Conservation (phyloP, 2,113 vertebrate species). For the Sphaerodactylus townsendi region DNA sequence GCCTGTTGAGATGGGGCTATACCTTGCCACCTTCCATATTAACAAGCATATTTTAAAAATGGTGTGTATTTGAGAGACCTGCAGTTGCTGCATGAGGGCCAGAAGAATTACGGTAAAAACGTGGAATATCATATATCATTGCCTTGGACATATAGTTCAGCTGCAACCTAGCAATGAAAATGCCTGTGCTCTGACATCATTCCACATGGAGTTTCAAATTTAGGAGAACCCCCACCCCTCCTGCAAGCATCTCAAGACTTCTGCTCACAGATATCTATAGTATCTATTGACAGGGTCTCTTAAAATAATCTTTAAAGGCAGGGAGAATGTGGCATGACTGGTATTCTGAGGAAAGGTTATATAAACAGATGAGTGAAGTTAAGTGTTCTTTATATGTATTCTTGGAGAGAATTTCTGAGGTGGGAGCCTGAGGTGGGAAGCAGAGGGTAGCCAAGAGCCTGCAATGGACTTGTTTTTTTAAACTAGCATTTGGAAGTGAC, state of each 20-base stretch:
- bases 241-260: slow-evolving; percentile 84
- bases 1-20: no score
- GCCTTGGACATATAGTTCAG: slow-evolving; percentile 57
- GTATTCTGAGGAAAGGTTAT: slow-evolving; percentile 66
- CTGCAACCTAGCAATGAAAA: slow-evolving; percentile 57
- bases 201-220: slow-evolving; percentile 84
- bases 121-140: slow-evolving; percentile 64
- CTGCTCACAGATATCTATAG: slow-evolving; percentile 71
- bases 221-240: slow-evolving; percentile 77
- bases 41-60: neutral
- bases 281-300: slow-evolving; percentile 63
- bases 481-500: neutral
- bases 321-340: slow-evolving; percentile 63
- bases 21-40: neutral
- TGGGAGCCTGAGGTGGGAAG: neutral
- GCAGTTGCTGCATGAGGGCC: neutral
- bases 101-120: slow-evolving; percentile 32
- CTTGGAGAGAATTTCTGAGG: slow-evolving; percentile 29
- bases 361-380: slow-evolving; percentile 69
- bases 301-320: slow-evolving; percentile 74
- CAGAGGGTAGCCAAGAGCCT: neutral
- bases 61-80: neutral
- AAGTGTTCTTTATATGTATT: slow-evolving; percentile 24
- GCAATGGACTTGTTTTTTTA: neutral
- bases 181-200: slow-evolving; percentile 73